A percentile compares a stretch with the other conserved stretches of the same genome.
Conservation (phyloP, 2,797 vertebrate species). For the Tokudaia muenninki region DNA sequence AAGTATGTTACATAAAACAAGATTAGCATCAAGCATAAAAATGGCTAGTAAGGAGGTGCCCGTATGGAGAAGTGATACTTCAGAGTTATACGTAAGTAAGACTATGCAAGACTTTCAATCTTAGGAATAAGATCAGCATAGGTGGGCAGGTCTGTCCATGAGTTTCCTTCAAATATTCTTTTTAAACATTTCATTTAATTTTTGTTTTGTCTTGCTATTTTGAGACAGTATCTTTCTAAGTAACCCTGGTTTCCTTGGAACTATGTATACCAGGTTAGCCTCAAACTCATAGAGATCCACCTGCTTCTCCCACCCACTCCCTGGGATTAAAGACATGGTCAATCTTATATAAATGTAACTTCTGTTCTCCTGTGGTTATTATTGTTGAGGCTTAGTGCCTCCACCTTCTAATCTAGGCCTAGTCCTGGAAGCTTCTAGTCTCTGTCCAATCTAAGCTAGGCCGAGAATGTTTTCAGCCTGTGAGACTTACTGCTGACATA, state of each 20-base stretch:
- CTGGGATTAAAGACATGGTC: neutral
- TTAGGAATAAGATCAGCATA: neutral
- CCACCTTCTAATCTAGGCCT: no score
- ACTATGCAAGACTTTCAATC: neutral
- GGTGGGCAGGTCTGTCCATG: neutral
- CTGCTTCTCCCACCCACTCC: neutral
- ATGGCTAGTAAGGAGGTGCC: neutral
- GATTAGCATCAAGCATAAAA: neutral
- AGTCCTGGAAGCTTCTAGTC: no score
- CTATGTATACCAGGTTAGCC: neutral
- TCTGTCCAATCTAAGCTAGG: no score
- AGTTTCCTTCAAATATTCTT: conserved; percentile 40
- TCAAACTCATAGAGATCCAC: neutral
- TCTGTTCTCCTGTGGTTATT: no score
- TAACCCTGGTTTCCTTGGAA: neutral
- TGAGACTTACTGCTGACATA: no score
- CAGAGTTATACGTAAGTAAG: neutral
- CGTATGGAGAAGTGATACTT: neutral
- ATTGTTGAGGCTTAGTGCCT: no score
- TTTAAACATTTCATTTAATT: neutral
- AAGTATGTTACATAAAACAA: neutral
- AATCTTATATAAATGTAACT: no score
- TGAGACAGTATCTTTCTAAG: neutral
- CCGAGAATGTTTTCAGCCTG: no score
- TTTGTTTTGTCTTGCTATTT: neutral